Evolutionary conservation across 2,888 invertebrate genomes (phyloP), one percentile per base, ranked within the genome.

Genomic region (Hecatera dysodea): DNA sequence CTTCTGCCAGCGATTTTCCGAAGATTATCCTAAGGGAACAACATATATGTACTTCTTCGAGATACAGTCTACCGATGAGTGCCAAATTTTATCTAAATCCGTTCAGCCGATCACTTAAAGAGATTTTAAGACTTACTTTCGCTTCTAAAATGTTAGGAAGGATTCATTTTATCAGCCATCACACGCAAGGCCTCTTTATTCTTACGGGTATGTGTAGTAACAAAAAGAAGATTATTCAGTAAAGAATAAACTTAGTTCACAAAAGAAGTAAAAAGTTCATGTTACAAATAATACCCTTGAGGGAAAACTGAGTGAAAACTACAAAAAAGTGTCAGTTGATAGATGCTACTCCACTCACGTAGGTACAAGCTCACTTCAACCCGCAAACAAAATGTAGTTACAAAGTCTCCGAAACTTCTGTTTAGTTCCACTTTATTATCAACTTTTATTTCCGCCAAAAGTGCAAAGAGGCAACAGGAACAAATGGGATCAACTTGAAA

Each of bases 401-500:
- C 60, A 71, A 76, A 81, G 70, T 78, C 57, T 36, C 59, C 63
- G 61, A 76, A 80, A 88, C 82, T 88, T 87, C 81, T 76, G 80
- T 87, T 67, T 84, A 77, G 85, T 88, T 89, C 76, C 82, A 86
- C 87, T 90, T 88, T 89, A 90, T 91, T 88, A 89, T 84, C 82
- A 88, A 90, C 86, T 89, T 89, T 87, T 87, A 86, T 88, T 86
- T 83, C 80, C 80, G 63, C 81, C 72, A 85, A 84, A 88, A 89
- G 88, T 86, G 90, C 88, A 72, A 79, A 84, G 84, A 85, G 44
- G 85, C 78, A 88, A 88, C 86, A 87, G 86, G 87, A 90, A 92
- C 90, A 92, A 93, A 93, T 92, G 91, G 89, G 90, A 91, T 91
- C 89, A 90, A 86, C 88, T 92, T 91, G 90, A 92, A 91, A 92